Evolutionary conservation across 2,888 invertebrate genomes (phyloP).

Genomic region (Alloplasta piceator): DNA sequence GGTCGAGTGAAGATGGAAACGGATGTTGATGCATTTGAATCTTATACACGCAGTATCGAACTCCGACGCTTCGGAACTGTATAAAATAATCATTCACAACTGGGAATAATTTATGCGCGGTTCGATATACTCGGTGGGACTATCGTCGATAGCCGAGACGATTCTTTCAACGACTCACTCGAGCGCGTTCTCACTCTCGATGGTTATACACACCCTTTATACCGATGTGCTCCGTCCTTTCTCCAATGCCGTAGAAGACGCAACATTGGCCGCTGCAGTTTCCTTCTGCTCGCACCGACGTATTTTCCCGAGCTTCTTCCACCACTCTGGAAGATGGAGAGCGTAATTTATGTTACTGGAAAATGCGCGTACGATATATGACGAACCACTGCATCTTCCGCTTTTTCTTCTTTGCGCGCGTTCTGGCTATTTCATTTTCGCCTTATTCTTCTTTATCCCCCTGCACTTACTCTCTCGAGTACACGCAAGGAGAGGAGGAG

Average conservation of each 20-base stretch:
- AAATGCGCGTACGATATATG: constrained; percentile 50
- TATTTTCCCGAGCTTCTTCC: constrained; percentile 28
- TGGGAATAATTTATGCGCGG: no score
- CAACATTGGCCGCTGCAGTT: constrained; percentile 1
- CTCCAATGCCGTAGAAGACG: background rate
- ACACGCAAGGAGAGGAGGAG: background rate
- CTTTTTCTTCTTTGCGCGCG: constrained; percentile 11
- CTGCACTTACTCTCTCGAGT: constrained; percentile 20
- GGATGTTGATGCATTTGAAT: no score
- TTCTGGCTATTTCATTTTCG: constrained; percentile 22
- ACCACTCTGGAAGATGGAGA: constrained; percentile 44
- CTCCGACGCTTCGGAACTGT: no score
- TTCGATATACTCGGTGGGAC: no score
- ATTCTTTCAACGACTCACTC: background rate
- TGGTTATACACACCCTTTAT: background rate
- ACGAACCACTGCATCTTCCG: constrained; percentile 41
- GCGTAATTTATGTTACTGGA: constrained; percentile 53
- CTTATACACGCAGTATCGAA: no score
- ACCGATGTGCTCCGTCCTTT: background rate
- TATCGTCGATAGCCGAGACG: no score
- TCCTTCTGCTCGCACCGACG: constrained; percentile 6
- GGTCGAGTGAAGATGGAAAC: no score
- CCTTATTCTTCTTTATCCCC: constrained; percentile 34
- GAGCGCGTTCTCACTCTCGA: background rate
- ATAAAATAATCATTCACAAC: no score